These are phyloP conservation scores for Anisognathus igniventris DNA, from an alignment of 2,797 vertebrate genomes.

Conservation along the genomic window DNA sequence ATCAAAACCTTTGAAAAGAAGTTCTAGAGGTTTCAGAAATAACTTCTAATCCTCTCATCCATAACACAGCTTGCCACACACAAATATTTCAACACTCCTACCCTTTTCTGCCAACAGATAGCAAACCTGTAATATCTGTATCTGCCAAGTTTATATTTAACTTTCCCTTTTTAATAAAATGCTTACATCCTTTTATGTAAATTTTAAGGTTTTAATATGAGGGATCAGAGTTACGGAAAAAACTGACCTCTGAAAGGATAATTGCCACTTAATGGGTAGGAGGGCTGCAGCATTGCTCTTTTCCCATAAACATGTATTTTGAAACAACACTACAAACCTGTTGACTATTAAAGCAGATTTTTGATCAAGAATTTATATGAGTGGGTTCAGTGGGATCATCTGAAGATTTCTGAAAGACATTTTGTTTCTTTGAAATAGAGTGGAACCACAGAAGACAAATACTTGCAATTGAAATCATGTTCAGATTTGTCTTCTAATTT, in stretches of 20 bases:
- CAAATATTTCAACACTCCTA: not conserved
- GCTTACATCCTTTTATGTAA: not conserved
- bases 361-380: not conserved
- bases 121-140: not conserved
- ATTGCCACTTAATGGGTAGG: not conserved
- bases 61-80: not conserved
- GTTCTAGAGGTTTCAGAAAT: not conserved
- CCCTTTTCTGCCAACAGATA: not conserved
- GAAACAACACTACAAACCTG: not conserved
- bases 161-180: not conserved
- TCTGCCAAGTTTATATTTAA: not conserved
- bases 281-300: not conserved
- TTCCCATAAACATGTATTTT: not conserved
- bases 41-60: not conserved
- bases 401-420: not conserved
- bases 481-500: not conserved
- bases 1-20: conserved; percentile 1
- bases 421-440: not conserved
- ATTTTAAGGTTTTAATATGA: not conserved
- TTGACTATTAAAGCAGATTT: not conserved
- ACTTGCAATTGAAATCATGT: not conserved
- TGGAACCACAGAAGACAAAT: not conserved
- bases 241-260: not conserved
- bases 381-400: not conserved
- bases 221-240: not conserved